A percentile compares a stretch with the other conserved stretches of the same genome.
phyloP scores from a whole-genome alignment of 2,797 vertebrate genomes.

The Sebastes variabilis region DNA sequence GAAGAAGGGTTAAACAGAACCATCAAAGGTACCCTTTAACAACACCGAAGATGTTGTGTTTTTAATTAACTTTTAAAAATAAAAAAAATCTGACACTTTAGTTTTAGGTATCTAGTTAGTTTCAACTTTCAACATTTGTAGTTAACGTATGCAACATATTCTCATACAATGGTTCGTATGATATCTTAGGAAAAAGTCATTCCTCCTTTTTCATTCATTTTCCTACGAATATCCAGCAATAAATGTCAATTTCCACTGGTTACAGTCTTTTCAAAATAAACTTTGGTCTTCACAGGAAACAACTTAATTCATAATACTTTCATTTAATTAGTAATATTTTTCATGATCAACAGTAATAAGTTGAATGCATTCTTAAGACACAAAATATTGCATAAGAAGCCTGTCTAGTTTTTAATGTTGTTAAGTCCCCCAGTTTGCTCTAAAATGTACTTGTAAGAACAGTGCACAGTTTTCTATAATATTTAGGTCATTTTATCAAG shows the following conservation, averaged over 20 bases:
- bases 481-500: conserved; percentile 15
- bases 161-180: too few relatives aligned
- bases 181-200: too few relatives aligned
- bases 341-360: not conserved
- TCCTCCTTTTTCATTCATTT: too few relatives aligned
- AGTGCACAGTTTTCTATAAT: not conserved
- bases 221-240: too few relatives aligned
- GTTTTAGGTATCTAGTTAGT: not conserved
- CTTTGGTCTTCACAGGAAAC: too few relatives aligned
- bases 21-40: not conserved
- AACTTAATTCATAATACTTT: too few relatives aligned
- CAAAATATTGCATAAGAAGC: not conserved
- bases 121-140: not conserved
- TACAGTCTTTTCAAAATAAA: too few relatives aligned
- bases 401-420: not conserved
- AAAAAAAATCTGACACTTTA: not conserved
- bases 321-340: not conserved
- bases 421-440: not conserved
- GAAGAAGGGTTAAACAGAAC: not conserved
- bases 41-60: not conserved
- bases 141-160: not conserved
- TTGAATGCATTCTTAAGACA: not conserved
- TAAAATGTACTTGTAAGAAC: not conserved
- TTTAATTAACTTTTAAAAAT: not conserved
- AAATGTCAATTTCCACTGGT: too few relatives aligned